Conservation (phyloP, 2,113 vertebrate species). For the Nanorana parkeri region DNA sequence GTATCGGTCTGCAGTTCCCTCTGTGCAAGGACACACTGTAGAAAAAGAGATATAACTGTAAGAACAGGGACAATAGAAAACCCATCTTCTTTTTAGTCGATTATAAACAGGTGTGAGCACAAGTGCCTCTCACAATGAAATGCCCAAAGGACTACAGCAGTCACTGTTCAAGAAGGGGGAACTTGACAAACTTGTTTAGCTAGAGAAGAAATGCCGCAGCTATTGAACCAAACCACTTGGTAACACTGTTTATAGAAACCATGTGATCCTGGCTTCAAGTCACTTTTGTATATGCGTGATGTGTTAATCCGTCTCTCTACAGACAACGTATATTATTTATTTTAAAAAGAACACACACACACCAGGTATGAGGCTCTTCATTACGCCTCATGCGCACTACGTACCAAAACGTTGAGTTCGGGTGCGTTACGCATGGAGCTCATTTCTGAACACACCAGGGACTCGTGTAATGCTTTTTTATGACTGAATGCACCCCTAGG, state of each 20-base stretch:
- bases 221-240: conserved; percentile 27
- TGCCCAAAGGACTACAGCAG: conserved; percentile 24
- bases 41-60: conserved; percentile 64
- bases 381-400: no score
- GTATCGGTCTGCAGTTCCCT: conserved; percentile 93
- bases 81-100: conserved; percentile 14
- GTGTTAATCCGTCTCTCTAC: background rate
- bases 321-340: no score
- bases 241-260: conserved; percentile 54
- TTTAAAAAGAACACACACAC: no score
- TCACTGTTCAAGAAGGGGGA: conserved; percentile 54
- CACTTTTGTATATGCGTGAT: background rate
- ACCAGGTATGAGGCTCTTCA: no score
- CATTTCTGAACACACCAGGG: no score
- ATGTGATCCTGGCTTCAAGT: conserved; percentile 9
- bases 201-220: conserved; percentile 51
- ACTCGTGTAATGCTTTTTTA: no score
- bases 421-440: no score
- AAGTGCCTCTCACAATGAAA: background rate
- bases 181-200: conserved; percentile 65
- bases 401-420: no score
- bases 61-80: conserved; percentile 46
- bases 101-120: conserved; percentile 23
- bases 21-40: conserved; percentile 89
- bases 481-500: no score